Conservation (phyloP, 1,140 invertebrate genomes). For the Papilio helenus region DNA sequence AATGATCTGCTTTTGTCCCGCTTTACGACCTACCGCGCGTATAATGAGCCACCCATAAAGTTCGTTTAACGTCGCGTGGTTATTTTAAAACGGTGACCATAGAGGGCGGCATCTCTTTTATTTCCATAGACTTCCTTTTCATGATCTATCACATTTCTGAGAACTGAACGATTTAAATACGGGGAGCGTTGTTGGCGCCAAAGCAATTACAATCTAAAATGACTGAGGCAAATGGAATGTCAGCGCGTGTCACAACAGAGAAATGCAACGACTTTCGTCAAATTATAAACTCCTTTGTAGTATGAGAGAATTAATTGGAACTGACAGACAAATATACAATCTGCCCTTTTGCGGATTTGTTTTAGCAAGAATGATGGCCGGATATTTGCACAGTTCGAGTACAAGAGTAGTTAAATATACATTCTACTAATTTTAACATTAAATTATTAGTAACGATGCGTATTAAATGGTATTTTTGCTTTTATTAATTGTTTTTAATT, state of each 20-base stretch:
- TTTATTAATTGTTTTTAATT: too few relatives aligned
- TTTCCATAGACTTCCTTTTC: slow-evolving; percentile 40
- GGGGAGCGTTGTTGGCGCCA: slow-evolving; percentile 45
- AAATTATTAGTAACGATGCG: too few relatives aligned
- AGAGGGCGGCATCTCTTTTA: slow-evolving; percentile 28
- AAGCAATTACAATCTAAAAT: slow-evolving; percentile 46
- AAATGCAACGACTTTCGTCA: slow-evolving; percentile 17
- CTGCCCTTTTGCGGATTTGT: neutral
- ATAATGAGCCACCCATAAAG: slow-evolving; percentile 40
- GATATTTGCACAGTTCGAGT: neutral
- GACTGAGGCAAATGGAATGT: slow-evolving; percentile 39
- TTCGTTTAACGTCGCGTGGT: slow-evolving; percentile 30
- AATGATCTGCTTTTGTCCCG: slow-evolving; percentile 11
- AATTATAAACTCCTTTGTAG: slow-evolving; percentile 24
- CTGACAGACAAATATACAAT: slow-evolving; percentile 15
- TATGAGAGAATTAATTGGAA: slow-evolving; percentile 26
- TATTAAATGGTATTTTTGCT: too few relatives aligned
- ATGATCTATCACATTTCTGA: slow-evolving; percentile 47
- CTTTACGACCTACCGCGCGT: slow-evolving; percentile 26
- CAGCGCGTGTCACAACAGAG: slow-evolving; percentile 27
- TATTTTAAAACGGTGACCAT: slow-evolving; percentile 29
- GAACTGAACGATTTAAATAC: slow-evolving; percentile 44
- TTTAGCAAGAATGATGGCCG: neutral
- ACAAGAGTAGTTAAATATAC: neutral
- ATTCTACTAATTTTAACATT: neutral